These are phyloP conservation scores for Lamprologus callipterus DNA, from an alignment of 2,113 vertebrate genomes.

Conservation along the genomic window DNA sequence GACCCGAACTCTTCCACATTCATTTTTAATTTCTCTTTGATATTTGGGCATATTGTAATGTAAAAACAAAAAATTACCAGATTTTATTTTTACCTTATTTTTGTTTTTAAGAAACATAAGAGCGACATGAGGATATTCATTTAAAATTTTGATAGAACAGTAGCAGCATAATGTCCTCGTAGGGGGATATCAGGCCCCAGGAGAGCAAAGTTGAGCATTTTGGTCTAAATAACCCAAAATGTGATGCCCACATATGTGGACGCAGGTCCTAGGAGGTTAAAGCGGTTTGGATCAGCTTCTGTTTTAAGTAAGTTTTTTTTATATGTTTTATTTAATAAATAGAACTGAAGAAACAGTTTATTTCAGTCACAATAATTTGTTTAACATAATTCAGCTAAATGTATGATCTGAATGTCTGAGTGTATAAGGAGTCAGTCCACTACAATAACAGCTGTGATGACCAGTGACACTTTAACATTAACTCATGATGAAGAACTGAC, in stretches of 20 bases:
- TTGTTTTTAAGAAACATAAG: neutral
- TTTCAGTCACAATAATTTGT: neutral
- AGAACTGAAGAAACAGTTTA: neutral
- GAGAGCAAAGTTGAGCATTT: neutral
- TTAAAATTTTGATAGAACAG: neutral
- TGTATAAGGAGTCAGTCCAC: neutral
- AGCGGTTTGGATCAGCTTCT: neutral
- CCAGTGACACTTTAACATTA: neutral
- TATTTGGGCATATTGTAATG: neutral
- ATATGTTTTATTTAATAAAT: neutral
- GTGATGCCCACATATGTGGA: neutral
- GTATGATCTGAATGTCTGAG: neutral
- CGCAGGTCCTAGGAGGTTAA: neutral
- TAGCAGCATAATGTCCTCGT: neutral
- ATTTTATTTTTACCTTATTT: neutral
- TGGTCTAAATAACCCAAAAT: neutral
- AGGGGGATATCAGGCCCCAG: fast-evolving
- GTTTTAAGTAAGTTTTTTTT: neutral
- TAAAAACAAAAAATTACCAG: neutral
- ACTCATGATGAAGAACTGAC: neutral
- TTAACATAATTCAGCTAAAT: neutral
- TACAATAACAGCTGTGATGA: neutral
- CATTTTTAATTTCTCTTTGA: neutral
- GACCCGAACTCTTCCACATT: neutral
- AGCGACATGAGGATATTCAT: neutral